These are phyloP conservation scores for Agraylea sexmaculata DNA, from an alignment of 1,140 invertebrate genomes.

Conservation along the genomic window DNA sequence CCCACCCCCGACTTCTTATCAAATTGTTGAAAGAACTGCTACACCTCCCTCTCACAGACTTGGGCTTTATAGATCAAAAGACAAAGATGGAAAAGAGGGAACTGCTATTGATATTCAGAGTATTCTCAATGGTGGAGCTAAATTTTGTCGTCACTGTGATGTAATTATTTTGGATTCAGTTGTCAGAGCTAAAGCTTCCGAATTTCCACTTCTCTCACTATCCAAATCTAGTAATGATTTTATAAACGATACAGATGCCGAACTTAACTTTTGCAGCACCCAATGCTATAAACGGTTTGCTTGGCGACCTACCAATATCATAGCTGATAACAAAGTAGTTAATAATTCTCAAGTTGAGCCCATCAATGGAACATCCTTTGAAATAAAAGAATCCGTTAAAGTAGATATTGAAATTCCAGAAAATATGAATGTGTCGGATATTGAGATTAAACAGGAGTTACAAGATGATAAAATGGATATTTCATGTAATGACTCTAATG, in stretches of 20 bases:
- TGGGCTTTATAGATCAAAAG: conserved; percentile 66
- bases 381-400: conserved; percentile 34
- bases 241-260: conserved; percentile 45
- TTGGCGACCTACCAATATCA: conserved; percentile 40
- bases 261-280: conserved; percentile 72
- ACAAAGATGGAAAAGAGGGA: conserved; percentile 75
- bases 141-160: conserved; percentile 87
- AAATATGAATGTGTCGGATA: conserved; percentile 39
- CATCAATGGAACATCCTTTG: conserved; percentile 33
- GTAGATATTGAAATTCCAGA: conserved; percentile 35
- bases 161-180: conserved; percentile 74
- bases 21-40: conserved; percentile 67
- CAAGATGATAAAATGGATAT: conserved; percentile 41
- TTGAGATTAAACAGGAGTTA: conserved; percentile 38
- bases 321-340: conserved; percentile 34
- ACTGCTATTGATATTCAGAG: conserved; percentile 78
- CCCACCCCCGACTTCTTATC: conserved; percentile 71
- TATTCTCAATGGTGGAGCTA: conserved; percentile 75
- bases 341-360: conserved; percentile 13
- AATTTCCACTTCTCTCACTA: conserved; percentile 59
- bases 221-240: conserved; percentile 55
- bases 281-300: conserved; percentile 69
- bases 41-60: conserved; percentile 70
- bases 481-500: conserved; percentile 36
- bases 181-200: conserved; percentile 68